Percentiles rank a stretch among this genome's conserved stretches.
These are phyloP conservation scores for Acipenser oxyrinchus DNA, from an alignment of 2,797 vertebrate species.

Conservation along the genomic window DNA sequence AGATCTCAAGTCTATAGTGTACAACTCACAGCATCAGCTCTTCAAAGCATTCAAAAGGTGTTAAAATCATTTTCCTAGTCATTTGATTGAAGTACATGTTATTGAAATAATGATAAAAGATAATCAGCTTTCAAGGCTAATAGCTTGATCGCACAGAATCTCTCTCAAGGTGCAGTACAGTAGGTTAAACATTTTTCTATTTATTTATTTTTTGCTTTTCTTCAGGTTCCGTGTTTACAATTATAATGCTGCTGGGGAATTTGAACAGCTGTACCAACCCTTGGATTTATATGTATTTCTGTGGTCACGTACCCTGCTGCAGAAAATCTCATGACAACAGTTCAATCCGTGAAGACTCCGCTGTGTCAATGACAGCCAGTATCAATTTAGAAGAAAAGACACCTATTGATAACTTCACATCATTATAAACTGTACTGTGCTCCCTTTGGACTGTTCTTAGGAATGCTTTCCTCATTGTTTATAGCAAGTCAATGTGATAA, in stretches of 20 bases:
- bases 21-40: too few species aligned
- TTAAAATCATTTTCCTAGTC: too few species aligned
- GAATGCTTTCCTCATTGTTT: too few species aligned
- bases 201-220: conserved; percentile 22
- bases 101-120: too few species aligned
- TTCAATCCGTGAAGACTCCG: conserved; percentile 31
- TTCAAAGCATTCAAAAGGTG: too few species aligned
- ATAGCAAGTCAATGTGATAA: too few species aligned
- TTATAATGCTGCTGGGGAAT: conserved; percentile 57
- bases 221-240: conserved; percentile 49
- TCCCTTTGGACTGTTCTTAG: too few species aligned
- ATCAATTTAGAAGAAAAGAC: conserved; percentile 40
- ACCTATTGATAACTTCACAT: conserved; percentile 33
- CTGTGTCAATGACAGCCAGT: conserved; percentile 29
- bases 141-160: too few species aligned
- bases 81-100: too few species aligned
- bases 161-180: neutral
- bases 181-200: neutral
- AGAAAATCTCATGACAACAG: conserved; percentile 30
- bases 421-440: conserved; percentile 22
- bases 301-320: conserved; percentile 45
- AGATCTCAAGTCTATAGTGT: too few species aligned
- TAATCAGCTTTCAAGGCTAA: too few species aligned
- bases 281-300: conserved; percentile 62
- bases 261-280: conserved; percentile 55